A percentile compares a stretch with the other conserved stretches of the same genome.
Conservation (phyloP, 2,797 vertebrate genomes). For the Percopsis omiscomaycus region DNA sequence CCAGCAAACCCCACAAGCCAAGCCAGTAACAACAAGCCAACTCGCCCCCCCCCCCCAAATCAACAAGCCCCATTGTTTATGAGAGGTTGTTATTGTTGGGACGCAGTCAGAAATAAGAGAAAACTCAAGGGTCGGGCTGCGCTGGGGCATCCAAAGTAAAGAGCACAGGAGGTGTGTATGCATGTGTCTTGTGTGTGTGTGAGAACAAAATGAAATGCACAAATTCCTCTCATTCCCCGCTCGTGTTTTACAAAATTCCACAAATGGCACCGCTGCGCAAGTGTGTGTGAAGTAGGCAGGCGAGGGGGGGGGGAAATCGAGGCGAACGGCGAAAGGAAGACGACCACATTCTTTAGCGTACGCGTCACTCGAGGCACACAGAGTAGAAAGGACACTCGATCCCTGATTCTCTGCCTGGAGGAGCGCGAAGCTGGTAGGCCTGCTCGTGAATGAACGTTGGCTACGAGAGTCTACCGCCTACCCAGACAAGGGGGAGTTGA, state of each 20-base stretch:
- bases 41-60: conserved; percentile 75
- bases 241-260: conserved; percentile 82
- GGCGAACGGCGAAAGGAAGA: conserved; percentile 67
- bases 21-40: conserved; percentile 67
- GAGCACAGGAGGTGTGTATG: conserved; percentile 50
- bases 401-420: conserved; percentile 45
- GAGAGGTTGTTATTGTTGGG: conserved; percentile 96
- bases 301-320: conserved; percentile 65
- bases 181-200: conserved; percentile 38
- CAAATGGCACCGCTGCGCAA: conserved; percentile 65
- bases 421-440: conserved; percentile 51
- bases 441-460: conserved; percentile 12
- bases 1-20: conserved; percentile 71
- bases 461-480: conserved; percentile 9
- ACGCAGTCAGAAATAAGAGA: conserved; percentile 89
- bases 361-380: conserved; percentile 63
- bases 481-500: background rate
- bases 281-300: conserved; percentile 65
- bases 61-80: conserved; percentile 97
- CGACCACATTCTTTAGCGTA: conserved; percentile 74
- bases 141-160: conserved; percentile 81
- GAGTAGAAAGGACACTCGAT: conserved; percentile 57
- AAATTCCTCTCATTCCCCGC: conserved; percentile 81
- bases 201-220: conserved; percentile 74
- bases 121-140: conserved; percentile 81